Evolutionary conservation across 2,888 invertebrate genomes (phyloP).

Genomic region (Troides aeacus): DNA sequence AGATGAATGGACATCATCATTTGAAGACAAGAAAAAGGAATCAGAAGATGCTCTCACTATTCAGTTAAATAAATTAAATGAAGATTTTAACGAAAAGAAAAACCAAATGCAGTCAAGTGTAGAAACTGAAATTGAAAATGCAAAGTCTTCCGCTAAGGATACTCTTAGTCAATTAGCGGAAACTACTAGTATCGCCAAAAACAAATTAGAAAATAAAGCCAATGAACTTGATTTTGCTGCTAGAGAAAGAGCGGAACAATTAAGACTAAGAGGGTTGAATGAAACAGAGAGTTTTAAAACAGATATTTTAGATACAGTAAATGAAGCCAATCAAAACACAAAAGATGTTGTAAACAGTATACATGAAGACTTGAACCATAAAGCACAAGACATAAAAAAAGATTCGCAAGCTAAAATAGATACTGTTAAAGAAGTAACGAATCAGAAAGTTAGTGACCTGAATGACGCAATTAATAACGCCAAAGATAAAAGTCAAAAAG

Average conservation of each 20-base stretch:
- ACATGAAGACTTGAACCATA: constrained; percentile 50
- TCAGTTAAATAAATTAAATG: constrained; percentile 49
- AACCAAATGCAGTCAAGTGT: constrained; percentile 48
- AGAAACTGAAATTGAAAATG: constrained; percentile 46
- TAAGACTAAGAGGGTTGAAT: constrained; percentile 52
- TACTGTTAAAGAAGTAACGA: constrained; percentile 49
- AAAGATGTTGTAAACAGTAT: constrained; percentile 49
- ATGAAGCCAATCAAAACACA: constrained; percentile 48
- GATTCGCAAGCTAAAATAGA: constrained; percentile 51
- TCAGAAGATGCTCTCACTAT: constrained; percentile 45
- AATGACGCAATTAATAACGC: constrained; percentile 54
- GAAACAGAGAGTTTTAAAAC: constrained; percentile 50
- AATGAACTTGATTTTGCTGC: constrained; percentile 63
- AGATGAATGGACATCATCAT: constrained; percentile 46
- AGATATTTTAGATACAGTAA: constrained; percentile 49
- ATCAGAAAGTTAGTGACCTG: constrained; percentile 54
- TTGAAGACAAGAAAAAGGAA: constrained; percentile 47
- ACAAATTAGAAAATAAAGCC: constrained; percentile 62
- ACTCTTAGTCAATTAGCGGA: constrained; percentile 58
- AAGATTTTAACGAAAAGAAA: constrained; percentile 45
- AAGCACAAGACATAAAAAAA: constrained; percentile 52
- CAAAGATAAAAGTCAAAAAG: constrained; percentile 56
- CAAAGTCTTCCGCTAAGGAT: constrained; percentile 50
- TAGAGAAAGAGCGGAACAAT: constrained; percentile 61
- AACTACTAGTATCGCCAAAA: constrained; percentile 53